Evolutionary conservation across 2,797 vertebrate genomes (phyloP), one percentile per base, ranked within the genome.

Genomic region (Mycteria americana): DNA sequence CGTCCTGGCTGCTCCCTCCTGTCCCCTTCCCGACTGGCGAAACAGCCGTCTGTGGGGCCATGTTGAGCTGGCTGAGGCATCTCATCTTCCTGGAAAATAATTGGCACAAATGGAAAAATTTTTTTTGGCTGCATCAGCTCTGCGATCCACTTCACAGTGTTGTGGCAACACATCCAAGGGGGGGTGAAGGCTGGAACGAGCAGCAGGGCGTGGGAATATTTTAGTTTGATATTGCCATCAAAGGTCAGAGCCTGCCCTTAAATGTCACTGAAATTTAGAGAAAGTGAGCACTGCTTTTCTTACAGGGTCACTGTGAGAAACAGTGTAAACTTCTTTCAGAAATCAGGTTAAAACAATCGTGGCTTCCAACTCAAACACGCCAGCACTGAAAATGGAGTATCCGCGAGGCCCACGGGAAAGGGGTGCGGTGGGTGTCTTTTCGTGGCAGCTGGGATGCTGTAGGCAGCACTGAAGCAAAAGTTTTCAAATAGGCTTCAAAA

Each of bases 401-500:
- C 63, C 87, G n/a, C n/a, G 18, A 13, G 46, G 37, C 39, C 43
- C 28, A 7, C 2, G 11, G 84, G 57, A 60, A 79, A 21, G 48
- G 31, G 6, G 13, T 35, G 62, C 4, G 1, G 45, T 59, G 57
- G 4, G 4, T 50, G 27, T 39, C 72, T 59, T 72, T 23, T n/a
- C 21, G 45, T 63, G 46, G 41, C 28, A 33, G 30, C 50, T 85
- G 39, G 64, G 41, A 33, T 69, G 39, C 50, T 8, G 51, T 35
- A 89, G 87, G 54, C 76, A 94, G 65, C 21, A 7, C 25, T 19
- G 18, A 85, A 81, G 35, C 1, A n/a, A 30, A 82, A 72, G 60
- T n/a, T 88, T 94, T 65, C 76, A 91, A 83, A 85, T 46, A 85
- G 23, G 19, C 24, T 77, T 95, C 4, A 57, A 83, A 92, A 91